Base-by-base conservation (phyloP, 2,888 invertebrate species). In the Lycocerus yunnanus region DNA sequence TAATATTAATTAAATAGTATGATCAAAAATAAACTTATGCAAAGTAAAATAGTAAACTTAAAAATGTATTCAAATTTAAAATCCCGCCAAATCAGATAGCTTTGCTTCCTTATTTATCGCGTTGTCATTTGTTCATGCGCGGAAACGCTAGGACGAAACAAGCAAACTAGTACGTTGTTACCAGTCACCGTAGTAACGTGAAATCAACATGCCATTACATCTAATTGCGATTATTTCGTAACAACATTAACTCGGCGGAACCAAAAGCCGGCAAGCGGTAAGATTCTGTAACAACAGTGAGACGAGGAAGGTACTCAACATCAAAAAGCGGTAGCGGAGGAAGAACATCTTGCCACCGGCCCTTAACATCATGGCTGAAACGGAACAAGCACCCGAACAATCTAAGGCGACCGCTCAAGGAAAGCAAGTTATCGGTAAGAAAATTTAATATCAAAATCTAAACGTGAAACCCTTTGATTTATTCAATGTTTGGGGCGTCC, bases 331-430 rank as follows among this genome's bases (percentile, higher is more conserved):
- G 92, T 91, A 91, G 92, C 92, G 92, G 92, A 92, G 92, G 91
- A 90, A 91, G 90, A 91, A 91, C 91, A 91, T 91, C 92, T 91
- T 88, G 91, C 92, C 90, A 91, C 91, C 91, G 91, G 91, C 91
- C 92, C 92, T 90, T 91, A 90, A 92, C 93, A 93, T 92, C 93
- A 97, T 97, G 97, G 96, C 96, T 94, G 97, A 97, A 94, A 93
- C 96, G 92, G 96, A 91, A 89, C 88, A 89, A 88, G 87, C 89
- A 88, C 88, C 88, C 88, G 85, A 82, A 84, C 83, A 84, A 84
- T 82, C 82, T 70, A 86, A 84, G 89, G 89, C 85, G 90, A 91
- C 91, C 89, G 91, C 89, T 88, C 92, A 92, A 89, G 93, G 93
- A 89, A 96, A 97, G 91, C 94, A 94, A 91, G 90, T 95, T 89